A percentile compares a stretch with the other conserved stretches of the same genome.
phyloP scores from a whole-genome alignment of 2,113 vertebrate genomes.

The Thamnaconus septentrionalis region DNA sequence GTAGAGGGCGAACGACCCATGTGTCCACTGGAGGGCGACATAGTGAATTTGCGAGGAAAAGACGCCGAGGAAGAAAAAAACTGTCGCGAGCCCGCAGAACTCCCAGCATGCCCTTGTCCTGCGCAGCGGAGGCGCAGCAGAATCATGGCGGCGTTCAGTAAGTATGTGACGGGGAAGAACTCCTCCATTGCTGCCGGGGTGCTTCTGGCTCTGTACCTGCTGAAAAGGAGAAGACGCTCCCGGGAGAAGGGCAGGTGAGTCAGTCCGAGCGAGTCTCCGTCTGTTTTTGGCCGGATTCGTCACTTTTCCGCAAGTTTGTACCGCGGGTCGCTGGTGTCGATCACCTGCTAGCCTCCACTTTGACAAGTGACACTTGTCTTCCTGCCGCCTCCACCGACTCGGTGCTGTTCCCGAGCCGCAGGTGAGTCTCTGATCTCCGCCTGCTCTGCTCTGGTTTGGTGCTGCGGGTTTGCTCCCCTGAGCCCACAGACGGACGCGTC shows the following conservation, averaged over 20 bases:
- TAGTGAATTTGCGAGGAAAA: not conserved
- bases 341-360: not conserved
- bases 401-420: too few species aligned
- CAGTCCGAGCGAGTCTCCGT: not conserved
- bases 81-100: not conserved
- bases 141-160: constrained; percentile 91
- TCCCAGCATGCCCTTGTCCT: not conserved
- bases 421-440: too few species aligned
- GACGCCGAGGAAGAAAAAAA: not conserved
- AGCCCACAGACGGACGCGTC: too few species aligned
- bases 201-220: constrained; percentile 79
- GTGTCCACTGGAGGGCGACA: not conserved
- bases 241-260: constrained; percentile 68
- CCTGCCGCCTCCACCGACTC: not conserved
- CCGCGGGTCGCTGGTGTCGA: not conserved
- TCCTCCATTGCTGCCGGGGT: constrained; percentile 83
- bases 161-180: constrained; percentile 85
- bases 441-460: too few species aligned
- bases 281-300: not conserved
- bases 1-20: too few species aligned
- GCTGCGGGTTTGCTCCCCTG: too few species aligned
- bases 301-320: not conserved
- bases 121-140: not conserved
- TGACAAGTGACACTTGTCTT: constrained; percentile 24
- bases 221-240: constrained; percentile 72